Conservation (phyloP, 2,797 vertebrate species). For the Hemitrygon akajei region DNA sequence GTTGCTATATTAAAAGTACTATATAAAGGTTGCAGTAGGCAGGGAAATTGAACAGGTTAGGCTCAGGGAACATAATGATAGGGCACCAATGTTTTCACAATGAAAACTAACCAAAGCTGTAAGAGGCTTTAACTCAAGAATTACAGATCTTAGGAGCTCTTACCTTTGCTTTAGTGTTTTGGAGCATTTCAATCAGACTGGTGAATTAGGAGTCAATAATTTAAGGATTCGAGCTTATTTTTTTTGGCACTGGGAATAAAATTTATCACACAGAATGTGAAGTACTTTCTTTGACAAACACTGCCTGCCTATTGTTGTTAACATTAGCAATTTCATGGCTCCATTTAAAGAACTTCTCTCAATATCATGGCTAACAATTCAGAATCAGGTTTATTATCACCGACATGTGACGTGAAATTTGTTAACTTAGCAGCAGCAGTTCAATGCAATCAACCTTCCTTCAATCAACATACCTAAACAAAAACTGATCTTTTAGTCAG, state of each 20-base stretch:
- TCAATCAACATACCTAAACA: neutral
- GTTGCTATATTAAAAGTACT: no score
- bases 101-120: neutral
- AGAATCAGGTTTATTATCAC: no score
- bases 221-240: neutral
- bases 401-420: no score
- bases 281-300: neutral
- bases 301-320: neutral
- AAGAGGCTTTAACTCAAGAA: neutral
- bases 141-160: neutral
- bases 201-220: neutral
- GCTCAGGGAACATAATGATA: neutral
- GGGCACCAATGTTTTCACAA: neutral
- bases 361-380: neutral
- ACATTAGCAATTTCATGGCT: neutral
- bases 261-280: neutral
- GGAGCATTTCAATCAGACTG: neutral
- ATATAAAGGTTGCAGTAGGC: no score
- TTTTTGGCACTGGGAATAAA: neutral
- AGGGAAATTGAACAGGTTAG: neutral
- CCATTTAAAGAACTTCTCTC: neutral
- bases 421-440: no score
- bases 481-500: neutral
- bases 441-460: no score
- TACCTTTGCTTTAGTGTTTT: neutral